Evolutionary conservation across 2,888 invertebrate species (phyloP).

Genomic region (Microdon myrmicae): DNA sequence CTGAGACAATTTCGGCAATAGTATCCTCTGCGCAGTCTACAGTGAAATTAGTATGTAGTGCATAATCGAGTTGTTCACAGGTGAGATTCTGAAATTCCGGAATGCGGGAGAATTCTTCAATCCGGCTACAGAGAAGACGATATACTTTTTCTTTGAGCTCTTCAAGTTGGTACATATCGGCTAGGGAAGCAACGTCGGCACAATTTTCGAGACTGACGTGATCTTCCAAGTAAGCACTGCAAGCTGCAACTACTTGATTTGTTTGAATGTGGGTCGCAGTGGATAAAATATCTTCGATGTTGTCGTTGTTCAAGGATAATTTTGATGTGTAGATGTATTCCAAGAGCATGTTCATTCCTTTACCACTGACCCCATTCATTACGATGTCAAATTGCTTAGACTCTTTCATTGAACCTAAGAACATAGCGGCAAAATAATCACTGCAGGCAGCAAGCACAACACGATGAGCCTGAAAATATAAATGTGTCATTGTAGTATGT

Average conservation of each 20-base stretch:
- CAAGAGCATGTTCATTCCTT: slow-evolving; percentile 73
- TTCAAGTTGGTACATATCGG: slow-evolving; percentile 75
- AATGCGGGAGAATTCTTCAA: slow-evolving; percentile 72
- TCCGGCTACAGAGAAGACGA: slow-evolving; percentile 74
- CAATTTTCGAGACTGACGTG: slow-evolving; percentile 78
- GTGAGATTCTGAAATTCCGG: slow-evolving; percentile 72
- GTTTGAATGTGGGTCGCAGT: slow-evolving; percentile 77
- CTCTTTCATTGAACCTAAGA: slow-evolving; percentile 76
- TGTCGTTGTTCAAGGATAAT: slow-evolving; percentile 72
- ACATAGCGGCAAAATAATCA: slow-evolving; percentile 81
- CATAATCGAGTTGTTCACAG: slow-evolving; percentile 71
- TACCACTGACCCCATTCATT: slow-evolving; percentile 74
- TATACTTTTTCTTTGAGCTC: slow-evolving; percentile 72
- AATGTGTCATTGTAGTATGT: not conserved
- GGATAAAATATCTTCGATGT: slow-evolving; percentile 75
- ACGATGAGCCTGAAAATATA: slow-evolving; percentile 71
- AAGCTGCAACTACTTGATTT: slow-evolving; percentile 74
- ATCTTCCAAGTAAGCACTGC: slow-evolving; percentile 74
- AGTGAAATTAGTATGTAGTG: slow-evolving; percentile 75
- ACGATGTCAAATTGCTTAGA: slow-evolving; percentile 73
- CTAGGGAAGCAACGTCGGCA: slow-evolving; percentile 76
- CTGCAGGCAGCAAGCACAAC: slow-evolving; percentile 78
- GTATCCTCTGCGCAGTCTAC: slow-evolving; percentile 75
- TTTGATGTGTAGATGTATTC: slow-evolving; percentile 78
- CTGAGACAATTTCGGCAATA: slow-evolving; percentile 71